A percentile compares a stretch with the other conserved stretches of the same genome.
phyloP scores from a whole-genome alignment of 2,888 invertebrate genomes.

The Xanthorhoe designata region DNA sequence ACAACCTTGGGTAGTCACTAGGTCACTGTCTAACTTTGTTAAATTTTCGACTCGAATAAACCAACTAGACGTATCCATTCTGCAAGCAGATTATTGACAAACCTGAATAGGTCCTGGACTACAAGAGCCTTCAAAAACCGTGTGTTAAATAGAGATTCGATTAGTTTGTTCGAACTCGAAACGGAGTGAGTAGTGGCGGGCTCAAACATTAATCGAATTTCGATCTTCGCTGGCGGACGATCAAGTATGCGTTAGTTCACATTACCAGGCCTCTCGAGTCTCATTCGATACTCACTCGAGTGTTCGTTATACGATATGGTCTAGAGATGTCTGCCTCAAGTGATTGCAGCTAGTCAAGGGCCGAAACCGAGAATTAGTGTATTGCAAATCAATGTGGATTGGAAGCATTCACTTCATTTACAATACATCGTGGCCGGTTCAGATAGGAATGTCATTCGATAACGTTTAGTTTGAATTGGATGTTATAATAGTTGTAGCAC shows the following conservation, averaged over 20 bases:
- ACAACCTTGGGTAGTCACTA: neutral
- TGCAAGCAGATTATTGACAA: neutral
- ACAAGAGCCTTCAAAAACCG: slow-evolving; percentile 42
- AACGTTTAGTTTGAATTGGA: slow-evolving; percentile 19
- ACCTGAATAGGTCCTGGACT: slow-evolving; percentile 37
- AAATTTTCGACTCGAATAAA: neutral
- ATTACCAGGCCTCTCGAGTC: slow-evolving; percentile 71
- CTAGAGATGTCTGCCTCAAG: slow-evolving; percentile 72
- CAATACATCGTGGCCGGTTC: slow-evolving; percentile 43
- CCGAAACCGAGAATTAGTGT: slow-evolving; percentile 55
- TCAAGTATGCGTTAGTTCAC: slow-evolving; percentile 77
- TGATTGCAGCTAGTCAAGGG: slow-evolving; percentile 72
- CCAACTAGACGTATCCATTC: neutral
- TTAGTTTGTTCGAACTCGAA: slow-evolving; percentile 69
- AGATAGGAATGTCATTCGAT: slow-evolving; percentile 36
- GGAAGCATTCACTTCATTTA: slow-evolving; percentile 51
- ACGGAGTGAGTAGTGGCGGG: slow-evolving; percentile 64
- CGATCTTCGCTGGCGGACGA: slow-evolving; percentile 69
- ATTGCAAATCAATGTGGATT: slow-evolving; percentile 47
- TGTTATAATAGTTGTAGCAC: slow-evolving; percentile 6
- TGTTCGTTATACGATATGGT: slow-evolving; percentile 72
- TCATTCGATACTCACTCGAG: slow-evolving; percentile 71
- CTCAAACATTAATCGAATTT: slow-evolving; percentile 81
- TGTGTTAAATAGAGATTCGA: slow-evolving; percentile 65
- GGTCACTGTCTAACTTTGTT: neutral